Conservation (phyloP, 2,113 vertebrate genomes). For the Vicugna pacos region DNA sequence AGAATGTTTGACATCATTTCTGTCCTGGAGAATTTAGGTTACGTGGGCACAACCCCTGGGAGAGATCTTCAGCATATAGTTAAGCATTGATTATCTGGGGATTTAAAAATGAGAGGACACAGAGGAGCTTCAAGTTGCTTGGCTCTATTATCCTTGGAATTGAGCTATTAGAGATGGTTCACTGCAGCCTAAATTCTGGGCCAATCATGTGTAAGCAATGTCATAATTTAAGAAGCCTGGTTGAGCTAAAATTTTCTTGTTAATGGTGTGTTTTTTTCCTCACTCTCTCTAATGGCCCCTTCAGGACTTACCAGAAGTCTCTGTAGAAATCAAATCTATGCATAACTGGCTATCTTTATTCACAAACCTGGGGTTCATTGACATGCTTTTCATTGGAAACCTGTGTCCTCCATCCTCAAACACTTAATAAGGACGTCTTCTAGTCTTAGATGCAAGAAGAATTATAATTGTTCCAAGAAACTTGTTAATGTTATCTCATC, state of each 20-base stretch:
- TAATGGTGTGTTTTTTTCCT: not conserved
- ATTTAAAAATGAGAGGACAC: constrained; percentile 65
- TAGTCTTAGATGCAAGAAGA: not conserved
- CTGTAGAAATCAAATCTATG: not conserved
- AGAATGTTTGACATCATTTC: constrained; percentile 42
- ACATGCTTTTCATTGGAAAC: not conserved
- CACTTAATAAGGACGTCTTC: not conserved
- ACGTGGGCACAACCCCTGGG: not conserved
- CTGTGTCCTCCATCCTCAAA: not conserved
- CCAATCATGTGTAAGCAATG: constrained; percentile 67
- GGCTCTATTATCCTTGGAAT: constrained; percentile 76
- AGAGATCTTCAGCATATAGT: not conserved
- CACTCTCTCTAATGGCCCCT: not conserved
- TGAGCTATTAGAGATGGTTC: constrained; percentile 79
- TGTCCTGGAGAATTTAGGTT: constrained; percentile 14
- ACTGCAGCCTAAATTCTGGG: constrained; percentile 70
- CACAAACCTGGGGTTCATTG: constrained; percentile 4
- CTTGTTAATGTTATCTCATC: not conserved
- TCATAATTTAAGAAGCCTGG: constrained; percentile 67
- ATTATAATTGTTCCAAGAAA: not conserved
- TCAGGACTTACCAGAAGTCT: constrained; percentile 7
- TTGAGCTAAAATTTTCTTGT: constrained; percentile 34
- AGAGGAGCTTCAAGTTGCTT: constrained; percentile 55
- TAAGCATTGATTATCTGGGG: constrained; percentile 64
- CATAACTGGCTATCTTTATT: not conserved